Evolutionary conservation across 2,113 vertebrate genomes (phyloP).

Genomic region (Psilopsiagon aurifrons): DNA sequence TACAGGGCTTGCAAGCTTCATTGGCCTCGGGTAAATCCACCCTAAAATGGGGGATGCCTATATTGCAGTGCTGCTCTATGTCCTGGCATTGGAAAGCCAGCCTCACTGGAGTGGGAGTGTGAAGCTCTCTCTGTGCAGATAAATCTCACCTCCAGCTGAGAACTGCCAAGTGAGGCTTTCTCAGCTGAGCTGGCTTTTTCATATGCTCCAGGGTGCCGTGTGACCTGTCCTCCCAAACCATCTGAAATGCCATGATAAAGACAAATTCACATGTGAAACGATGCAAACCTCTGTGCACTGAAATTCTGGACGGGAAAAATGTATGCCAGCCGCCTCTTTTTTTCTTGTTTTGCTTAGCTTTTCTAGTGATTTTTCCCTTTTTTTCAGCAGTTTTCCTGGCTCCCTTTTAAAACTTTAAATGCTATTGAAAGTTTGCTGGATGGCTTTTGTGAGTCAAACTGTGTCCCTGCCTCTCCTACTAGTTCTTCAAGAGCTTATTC

Average conservation of each 20-base stretch:
- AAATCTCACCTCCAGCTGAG: not conserved
- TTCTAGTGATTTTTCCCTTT: not conserved
- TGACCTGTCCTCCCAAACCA: not conserved
- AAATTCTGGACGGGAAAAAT: not conserved
- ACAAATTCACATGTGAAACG: not conserved
- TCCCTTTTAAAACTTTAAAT: not conserved
- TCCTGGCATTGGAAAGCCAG: not conserved
- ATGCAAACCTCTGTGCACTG: not conserved
- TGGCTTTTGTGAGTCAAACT: not conserved
- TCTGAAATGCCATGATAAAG: not conserved
- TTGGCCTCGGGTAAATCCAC: not conserved
- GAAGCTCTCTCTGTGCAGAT: not conserved
- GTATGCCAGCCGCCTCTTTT: not conserved
- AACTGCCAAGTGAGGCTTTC: not conserved
- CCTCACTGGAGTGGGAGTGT: not conserved
- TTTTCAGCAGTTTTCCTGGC: not conserved
- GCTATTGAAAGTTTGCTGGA: not conserved
- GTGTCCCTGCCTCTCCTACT: not conserved
- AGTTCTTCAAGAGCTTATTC: not conserved
- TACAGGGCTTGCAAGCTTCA: not conserved
- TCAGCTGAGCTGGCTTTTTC: not conserved
- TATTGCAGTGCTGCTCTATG: not conserved
- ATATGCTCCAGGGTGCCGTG: not conserved
- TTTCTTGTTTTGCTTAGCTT: not conserved
- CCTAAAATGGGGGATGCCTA: not conserved